Evolutionary conservation across 2,113 vertebrate genomes (phyloP).

Genomic region (Oryzias javanicus): DNA sequence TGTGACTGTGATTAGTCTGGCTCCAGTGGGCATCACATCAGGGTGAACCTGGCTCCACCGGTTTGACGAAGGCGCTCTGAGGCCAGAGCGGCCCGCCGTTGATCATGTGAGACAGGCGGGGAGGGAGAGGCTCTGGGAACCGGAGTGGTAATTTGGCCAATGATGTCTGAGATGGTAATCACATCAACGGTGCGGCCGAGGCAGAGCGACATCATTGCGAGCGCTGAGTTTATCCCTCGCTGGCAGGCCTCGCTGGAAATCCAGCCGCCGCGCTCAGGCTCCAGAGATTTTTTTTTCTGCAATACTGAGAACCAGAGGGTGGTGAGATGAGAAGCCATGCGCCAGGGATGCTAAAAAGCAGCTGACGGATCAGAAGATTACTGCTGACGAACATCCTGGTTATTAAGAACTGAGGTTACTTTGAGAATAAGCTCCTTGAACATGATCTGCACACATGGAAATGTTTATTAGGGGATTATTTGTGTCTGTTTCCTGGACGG

Average conservation of each 20-base stretch:
- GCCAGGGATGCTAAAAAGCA: constrained; percentile 11
- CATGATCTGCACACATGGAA: background rate
- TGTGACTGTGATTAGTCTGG: constrained; percentile 66
- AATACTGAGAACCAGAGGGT: constrained; percentile 31
- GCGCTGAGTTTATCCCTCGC: constrained; percentile 35
- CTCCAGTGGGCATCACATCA: constrained; percentile 63
- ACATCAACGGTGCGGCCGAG: constrained; percentile 51
- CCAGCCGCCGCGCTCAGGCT: constrained; percentile 12
- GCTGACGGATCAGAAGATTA: constrained; percentile 12
- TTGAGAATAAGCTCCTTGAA: constrained; percentile 10
- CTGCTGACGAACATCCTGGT: constrained; percentile 14
- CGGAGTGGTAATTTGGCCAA: constrained; percentile 48
- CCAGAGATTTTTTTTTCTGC: constrained; percentile 10
- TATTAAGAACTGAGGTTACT: constrained; percentile 15
- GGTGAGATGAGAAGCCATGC: constrained; percentile 23
- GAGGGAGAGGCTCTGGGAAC: constrained; percentile 13
- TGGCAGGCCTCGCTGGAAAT: constrained; percentile 56
- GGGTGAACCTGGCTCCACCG: constrained; percentile 42
- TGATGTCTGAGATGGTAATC: constrained; percentile 61
- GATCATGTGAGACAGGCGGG: constrained; percentile 19
- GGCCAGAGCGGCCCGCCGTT: background rate
- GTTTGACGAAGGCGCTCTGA: constrained; percentile 18
- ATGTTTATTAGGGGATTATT: background rate
- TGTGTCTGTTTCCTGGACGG: background rate
- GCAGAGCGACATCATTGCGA: constrained; percentile 59